Percentiles rank a stretch among this genome's conserved stretches.
Evolutionary conservation across 1,140 invertebrate genomes (phyloP).

Genomic region (Zaprionus lachaisei): DNA sequence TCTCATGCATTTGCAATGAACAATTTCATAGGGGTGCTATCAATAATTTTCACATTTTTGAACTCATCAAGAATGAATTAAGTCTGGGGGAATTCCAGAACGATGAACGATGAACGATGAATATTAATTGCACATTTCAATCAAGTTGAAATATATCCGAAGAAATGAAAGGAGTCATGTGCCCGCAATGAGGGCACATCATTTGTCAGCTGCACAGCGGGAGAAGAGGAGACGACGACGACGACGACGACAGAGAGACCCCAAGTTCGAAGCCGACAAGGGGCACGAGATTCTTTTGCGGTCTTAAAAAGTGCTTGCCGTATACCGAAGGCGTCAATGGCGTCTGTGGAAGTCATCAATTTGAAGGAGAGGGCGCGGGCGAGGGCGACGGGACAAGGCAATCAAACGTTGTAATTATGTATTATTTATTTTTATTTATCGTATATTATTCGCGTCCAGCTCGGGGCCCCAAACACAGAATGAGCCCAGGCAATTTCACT

Average conservation of each 20-base stretch:
- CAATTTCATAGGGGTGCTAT: not conserved
- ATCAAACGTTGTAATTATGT: conserved; percentile 79
- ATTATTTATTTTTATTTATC: conserved; percentile 81
- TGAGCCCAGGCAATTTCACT: conserved; percentile 49
- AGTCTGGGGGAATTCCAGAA: not conserved
- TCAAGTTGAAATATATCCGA: conserved; percentile 64
- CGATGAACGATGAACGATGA: conserved; percentile 15
- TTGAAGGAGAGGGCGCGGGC: conserved; percentile 17
- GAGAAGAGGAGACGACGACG: not conserved
- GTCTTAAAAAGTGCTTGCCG: conserved; percentile 7
- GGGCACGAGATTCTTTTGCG: conserved; percentile 25
- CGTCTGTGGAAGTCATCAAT: conserved; percentile 44
- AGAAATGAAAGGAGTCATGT: conserved; percentile 16
- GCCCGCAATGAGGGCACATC: conserved; percentile 52
- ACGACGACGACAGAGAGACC: not conserved
- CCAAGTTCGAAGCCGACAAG: not conserved
- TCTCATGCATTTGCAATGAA: not conserved
- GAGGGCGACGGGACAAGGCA: conserved; percentile 5
- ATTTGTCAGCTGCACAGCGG: conserved; percentile 64
- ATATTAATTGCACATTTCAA: conserved; percentile 71
- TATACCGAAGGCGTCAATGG: conserved; percentile 59
- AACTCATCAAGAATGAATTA: conserved; percentile 27
- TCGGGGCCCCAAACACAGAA: not conserved
- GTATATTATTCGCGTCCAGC: conserved; percentile 56
- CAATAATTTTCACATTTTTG: conserved; percentile 4